phyloP scores from a whole-genome alignment of 2,113 vertebrate species.

The Machaerirhynchus nigripectus region DNA sequence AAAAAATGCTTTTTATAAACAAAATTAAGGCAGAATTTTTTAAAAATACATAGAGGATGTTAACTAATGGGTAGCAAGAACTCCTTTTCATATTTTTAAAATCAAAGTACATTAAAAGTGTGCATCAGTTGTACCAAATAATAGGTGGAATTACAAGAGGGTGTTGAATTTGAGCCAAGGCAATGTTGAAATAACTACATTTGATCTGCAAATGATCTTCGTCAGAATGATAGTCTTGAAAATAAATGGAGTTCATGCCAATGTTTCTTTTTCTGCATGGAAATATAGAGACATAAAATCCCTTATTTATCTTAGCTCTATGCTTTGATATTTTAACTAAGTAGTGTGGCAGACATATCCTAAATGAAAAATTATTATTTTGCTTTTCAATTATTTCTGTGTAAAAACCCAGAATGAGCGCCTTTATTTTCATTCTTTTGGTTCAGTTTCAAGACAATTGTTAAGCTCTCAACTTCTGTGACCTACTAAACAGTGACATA shows the following conservation, averaged over 20 bases:
- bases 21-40: neutral
- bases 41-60: neutral
- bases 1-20: neutral
- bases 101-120: neutral
- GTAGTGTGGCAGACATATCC: neutral
- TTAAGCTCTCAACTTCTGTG: neutral
- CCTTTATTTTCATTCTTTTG: neutral
- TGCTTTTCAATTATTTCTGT: neutral
- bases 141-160: neutral
- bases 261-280: neutral
- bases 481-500: neutral
- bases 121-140: neutral
- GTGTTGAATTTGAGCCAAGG: neutral
- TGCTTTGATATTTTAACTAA: neutral
- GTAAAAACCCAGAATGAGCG: neutral
- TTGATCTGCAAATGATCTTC: conserved; percentile 11
- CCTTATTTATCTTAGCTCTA: neutral
- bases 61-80: neutral
- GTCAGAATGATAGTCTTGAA: neutral
- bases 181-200: neutral
- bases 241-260: neutral
- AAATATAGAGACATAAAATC: neutral
- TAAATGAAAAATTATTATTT: conserved; percentile 8
- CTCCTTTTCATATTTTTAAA: neutral
- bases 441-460: neutral